phyloP scores from a whole-genome alignment of 2,113 vertebrate genomes.

The Chionis minor region DNA sequence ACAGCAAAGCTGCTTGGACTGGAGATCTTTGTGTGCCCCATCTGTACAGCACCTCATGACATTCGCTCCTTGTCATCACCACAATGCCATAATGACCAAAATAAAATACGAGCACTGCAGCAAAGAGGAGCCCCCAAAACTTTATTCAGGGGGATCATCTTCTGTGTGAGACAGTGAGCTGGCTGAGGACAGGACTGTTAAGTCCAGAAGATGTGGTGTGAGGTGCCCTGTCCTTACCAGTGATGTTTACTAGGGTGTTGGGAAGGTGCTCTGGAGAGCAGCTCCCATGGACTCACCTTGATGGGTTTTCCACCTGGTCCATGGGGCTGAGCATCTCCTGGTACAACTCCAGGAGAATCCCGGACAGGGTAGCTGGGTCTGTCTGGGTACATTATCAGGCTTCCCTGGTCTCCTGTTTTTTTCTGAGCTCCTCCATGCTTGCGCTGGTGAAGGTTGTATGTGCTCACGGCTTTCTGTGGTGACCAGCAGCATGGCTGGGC shows the following conservation, averaged over 20 bases:
- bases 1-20: not conserved
- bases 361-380: not conserved
- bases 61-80: not conserved
- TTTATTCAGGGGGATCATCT: not conserved
- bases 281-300: not conserved
- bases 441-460: not conserved
- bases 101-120: not conserved
- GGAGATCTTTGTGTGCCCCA: not conserved
- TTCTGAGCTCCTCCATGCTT: not conserved
- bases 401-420: accelerated
- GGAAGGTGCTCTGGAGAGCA: not conserved
- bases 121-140: not conserved
- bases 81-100: not conserved
- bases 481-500: not conserved
- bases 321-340: not conserved
- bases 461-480: not conserved
- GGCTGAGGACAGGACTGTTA: not conserved
- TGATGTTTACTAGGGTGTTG: not conserved
- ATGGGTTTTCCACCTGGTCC: not conserved
- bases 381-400: not conserved
- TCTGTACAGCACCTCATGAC: not conserved
- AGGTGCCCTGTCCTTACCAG: not conserved
- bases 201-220: not conserved
- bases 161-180: not conserved
- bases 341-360: not conserved